Percentiles rank a stretch among this genome's conserved stretches.
These are phyloP conservation scores for Mobula birostris DNA, from an alignment of 2,113 vertebrate genomes.

Conservation along the genomic window DNA sequence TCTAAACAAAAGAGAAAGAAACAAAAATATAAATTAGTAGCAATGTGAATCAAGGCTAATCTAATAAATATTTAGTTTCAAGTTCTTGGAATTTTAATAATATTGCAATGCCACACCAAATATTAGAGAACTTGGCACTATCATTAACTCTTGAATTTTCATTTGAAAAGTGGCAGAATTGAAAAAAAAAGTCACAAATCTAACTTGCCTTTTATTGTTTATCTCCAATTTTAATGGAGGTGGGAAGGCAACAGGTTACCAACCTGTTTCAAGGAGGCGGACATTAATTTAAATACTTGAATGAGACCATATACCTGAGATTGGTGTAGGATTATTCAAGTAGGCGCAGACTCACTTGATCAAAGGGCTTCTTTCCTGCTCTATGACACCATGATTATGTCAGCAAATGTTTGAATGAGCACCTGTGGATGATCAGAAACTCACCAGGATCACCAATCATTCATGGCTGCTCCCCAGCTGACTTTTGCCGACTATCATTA, in stretches of 20 bases:
- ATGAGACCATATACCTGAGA: not conserved
- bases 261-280: not conserved
- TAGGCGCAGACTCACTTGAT: too few species aligned
- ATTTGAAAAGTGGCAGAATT: not conserved
- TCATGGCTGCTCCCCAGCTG: too few species aligned
- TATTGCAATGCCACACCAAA: not conserved
- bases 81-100: not conserved
- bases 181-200: too few species aligned
- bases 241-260: not conserved
- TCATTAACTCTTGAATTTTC: not conserved
- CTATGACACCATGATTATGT: too few species aligned
- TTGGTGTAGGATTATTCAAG: too few species aligned
- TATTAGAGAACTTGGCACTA: not conserved
- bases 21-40: not conserved
- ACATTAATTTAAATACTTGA: not conserved
- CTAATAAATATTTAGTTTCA: not conserved
- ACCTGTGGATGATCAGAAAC: too few species aligned
- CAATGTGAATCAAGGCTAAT: not conserved
- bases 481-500: too few species aligned
- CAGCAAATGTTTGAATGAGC: too few species aligned
- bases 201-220: not conserved
- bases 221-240: not conserved
- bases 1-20: constrained; percentile 45
- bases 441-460: too few species aligned
- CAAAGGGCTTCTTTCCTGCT: too few species aligned